Conservation (phyloP, 2,797 vertebrate species). For the Rhyacichthys aspro region DNA sequence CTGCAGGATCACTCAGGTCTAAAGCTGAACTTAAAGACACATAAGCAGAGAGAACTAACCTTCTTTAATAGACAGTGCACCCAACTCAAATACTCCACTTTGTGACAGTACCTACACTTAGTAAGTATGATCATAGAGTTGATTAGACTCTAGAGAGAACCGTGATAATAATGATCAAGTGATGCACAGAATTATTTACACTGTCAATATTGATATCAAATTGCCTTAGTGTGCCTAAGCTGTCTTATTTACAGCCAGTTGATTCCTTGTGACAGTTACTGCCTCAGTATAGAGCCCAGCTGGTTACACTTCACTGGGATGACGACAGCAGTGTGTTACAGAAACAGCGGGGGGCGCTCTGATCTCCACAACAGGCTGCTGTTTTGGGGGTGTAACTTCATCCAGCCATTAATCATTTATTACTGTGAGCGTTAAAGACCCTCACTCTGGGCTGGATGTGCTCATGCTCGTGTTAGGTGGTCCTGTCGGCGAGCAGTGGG, state of each 20-base stretch:
- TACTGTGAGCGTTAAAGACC: slow-evolving; percentile 53
- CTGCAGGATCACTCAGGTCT: no score
- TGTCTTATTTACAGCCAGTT: slow-evolving; percentile 25
- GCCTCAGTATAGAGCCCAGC: slow-evolving; percentile 27
- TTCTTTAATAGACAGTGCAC: no score
- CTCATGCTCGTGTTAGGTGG: slow-evolving; percentile 72
- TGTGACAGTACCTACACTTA: no score
- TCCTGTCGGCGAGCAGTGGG: slow-evolving; percentile 59
- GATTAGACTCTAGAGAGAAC: no score
- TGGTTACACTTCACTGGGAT: slow-evolving; percentile 31
- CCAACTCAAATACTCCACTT: no score
- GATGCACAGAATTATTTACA: no score
- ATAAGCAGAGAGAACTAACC: no score
- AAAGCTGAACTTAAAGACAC: no score
- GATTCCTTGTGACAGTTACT: slow-evolving; percentile 5
- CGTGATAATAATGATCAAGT: no score
- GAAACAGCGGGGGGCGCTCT: slow-evolving; percentile 53
- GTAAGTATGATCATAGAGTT: no score
- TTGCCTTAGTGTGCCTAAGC: not conserved
- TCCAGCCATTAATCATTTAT: slow-evolving; percentile 73
- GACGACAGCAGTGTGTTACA: slow-evolving; percentile 28
- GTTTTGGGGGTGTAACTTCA: slow-evolving; percentile 51
- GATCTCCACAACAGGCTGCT: slow-evolving; percentile 41
- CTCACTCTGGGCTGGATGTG: slow-evolving; percentile 43
- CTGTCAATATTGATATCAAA: no score